These are phyloP conservation scores for Drosophila ercepeae DNA, from an alignment of 1,140 invertebrate species.

Conservation along the genomic window DNA sequence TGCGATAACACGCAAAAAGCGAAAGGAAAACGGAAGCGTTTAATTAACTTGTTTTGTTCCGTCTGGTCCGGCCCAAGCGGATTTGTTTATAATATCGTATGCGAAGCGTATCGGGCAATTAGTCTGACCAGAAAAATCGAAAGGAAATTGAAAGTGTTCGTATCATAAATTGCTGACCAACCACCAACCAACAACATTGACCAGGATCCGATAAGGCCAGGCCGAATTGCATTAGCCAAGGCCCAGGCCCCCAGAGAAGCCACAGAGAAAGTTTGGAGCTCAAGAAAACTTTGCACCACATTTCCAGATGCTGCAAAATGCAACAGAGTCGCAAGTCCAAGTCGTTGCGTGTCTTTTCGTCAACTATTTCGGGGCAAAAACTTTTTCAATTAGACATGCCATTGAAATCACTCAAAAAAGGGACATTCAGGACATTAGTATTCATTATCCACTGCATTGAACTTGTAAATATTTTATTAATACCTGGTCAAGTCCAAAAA, in stretches of 20 bases:
- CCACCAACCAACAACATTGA: slow-evolving; percentile 9
- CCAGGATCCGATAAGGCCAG: slow-evolving; percentile 5
- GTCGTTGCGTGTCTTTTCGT: slow-evolving; percentile 57
- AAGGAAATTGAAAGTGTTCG: slow-evolving; percentile 55
- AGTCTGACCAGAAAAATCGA: slow-evolving; percentile 39
- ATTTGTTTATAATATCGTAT: slow-evolving; percentile 42
- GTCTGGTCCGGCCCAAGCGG: slow-evolving; percentile 35
- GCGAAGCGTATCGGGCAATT: slow-evolving; percentile 67
- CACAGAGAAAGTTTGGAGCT: slow-evolving; percentile 53
- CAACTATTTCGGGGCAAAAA: slow-evolving; percentile 64
- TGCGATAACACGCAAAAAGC: slow-evolving; percentile 65
- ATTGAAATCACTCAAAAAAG: slow-evolving; percentile 49
- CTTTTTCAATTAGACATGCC: slow-evolving; percentile 76
- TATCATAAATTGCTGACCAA: slow-evolving; percentile 56
- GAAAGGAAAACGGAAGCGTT: slow-evolving; percentile 69
- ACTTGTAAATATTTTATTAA: slow-evolving; percentile 81
- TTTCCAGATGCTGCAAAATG: slow-evolving; percentile 35
- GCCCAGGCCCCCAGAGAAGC: slow-evolving; percentile 13
- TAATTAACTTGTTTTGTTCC: slow-evolving; percentile 77
- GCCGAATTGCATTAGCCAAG: slow-evolving; percentile 47
- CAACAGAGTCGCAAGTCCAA: slow-evolving; percentile 49
- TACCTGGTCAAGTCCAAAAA: slow-evolving; percentile 24
- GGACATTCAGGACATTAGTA: slow-evolving; percentile 59
- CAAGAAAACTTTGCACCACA: slow-evolving; percentile 61
- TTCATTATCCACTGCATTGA: slow-evolving; percentile 73